Conservation (phyloP, 2,888 invertebrate species). For the Subacronicta megacephala region DNA sequence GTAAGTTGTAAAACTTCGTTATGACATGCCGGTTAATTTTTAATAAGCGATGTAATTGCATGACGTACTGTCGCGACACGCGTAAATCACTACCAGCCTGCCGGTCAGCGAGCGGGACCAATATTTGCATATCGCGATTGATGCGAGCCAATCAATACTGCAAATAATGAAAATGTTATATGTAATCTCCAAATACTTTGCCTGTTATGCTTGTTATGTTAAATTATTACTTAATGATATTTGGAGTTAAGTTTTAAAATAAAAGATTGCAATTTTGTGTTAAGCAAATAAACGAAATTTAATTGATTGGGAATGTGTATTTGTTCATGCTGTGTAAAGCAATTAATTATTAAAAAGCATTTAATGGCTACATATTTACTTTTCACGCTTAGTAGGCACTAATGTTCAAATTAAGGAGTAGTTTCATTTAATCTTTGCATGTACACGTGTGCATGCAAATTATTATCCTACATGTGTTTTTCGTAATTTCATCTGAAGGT, state of each 20-base stretch:
- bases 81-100: slow-evolving; percentile 79
- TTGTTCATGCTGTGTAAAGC: slow-evolving; percentile 5
- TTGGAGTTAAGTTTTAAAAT: slow-evolving; percentile 33
- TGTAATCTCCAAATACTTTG: slow-evolving; percentile 82
- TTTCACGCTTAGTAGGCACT: too few relatives aligned
- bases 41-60: slow-evolving; percentile 87
- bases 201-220: slow-evolving; percentile 64
- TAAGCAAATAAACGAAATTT: slow-evolving; percentile 11
- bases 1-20: slow-evolving; percentile 41
- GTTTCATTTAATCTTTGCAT: not conserved
- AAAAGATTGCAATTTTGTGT: slow-evolving; percentile 14
- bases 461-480: slow-evolving; percentile 34
- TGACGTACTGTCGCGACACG: slow-evolving; percentile 81
- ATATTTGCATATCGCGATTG: slow-evolving; percentile 89
- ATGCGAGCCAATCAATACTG: slow-evolving; percentile 88
- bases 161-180: slow-evolving; percentile 87
- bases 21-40: slow-evolving; percentile 75
- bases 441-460: slow-evolving; percentile 20
- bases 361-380: too few relatives aligned
- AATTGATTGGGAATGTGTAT: slow-evolving; percentile 24
- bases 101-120: slow-evolving; percentile 81
- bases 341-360: too few relatives aligned
- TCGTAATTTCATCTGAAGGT: slow-evolving; percentile 24
- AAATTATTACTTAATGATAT: slow-evolving; percentile 58
- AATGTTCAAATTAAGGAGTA: too few relatives aligned